These are phyloP conservation scores for Turdus rufiventris DNA, from an alignment of 2,113 vertebrate genomes.

Conservation along the genomic window DNA sequence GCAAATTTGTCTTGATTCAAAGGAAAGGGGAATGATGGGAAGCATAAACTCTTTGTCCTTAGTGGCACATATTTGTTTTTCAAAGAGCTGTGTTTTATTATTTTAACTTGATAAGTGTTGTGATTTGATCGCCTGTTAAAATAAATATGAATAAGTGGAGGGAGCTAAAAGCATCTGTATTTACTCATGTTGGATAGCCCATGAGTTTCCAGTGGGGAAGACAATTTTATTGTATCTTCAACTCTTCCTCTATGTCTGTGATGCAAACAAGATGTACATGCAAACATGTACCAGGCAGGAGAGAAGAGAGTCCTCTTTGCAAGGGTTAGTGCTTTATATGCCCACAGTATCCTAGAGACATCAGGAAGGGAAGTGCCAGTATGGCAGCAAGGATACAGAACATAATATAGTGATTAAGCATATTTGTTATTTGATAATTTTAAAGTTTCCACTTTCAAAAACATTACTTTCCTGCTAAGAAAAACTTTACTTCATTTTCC, in stretches of 20 bases:
- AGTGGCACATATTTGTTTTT: neutral
- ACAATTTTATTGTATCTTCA: neutral
- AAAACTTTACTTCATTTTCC: neutral
- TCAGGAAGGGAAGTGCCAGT: neutral
- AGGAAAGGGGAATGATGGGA: neutral
- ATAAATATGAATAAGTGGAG: neutral
- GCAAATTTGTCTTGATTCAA: neutral
- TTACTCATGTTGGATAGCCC: neutral
- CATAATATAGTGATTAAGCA: neutral
- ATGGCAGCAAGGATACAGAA: neutral
- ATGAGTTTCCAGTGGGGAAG: neutral
- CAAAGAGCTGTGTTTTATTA: neutral
- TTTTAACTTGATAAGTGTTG: neutral
- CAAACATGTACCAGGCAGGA: neutral
- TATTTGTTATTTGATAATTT: neutral
- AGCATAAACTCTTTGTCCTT: neutral
- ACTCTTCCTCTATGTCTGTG: neutral
- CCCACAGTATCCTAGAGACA: neutral
- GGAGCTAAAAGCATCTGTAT: neutral
- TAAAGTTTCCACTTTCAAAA: neutral
- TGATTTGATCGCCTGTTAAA: slow-evolving; percentile 10
- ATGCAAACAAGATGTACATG: neutral
- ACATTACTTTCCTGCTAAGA: neutral
- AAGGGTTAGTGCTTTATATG: neutral
- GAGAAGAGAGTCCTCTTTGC: neutral